A percentile compares a stretch with the other conserved stretches of the same genome.
phyloP scores from a whole-genome alignment of 2,888 invertebrate species.

The Tuberolachnus salignus region DNA sequence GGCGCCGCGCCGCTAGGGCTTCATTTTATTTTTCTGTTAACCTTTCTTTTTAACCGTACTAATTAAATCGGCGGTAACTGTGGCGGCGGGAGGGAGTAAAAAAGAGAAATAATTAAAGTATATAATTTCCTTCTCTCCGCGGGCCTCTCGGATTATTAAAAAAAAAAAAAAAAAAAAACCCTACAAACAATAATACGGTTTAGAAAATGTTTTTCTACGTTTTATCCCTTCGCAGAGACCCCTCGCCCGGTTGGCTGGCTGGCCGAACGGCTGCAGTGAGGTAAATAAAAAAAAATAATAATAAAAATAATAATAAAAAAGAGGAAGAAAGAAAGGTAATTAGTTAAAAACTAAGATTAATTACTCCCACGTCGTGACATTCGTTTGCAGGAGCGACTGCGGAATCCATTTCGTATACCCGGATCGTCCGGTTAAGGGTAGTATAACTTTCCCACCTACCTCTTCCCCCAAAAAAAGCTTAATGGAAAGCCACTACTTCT shows the following conservation, averaged over 20 bases:
- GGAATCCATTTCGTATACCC: slow-evolving; percentile 34
- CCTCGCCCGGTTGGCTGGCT: neutral
- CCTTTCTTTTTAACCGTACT: slow-evolving; percentile 57
- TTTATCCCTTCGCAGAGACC: slow-evolving; percentile 24
- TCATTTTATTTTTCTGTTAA: slow-evolving; percentile 56
- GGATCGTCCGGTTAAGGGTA: slow-evolving; percentile 30
- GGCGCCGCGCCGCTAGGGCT: slow-evolving; percentile 14
- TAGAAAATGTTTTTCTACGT: slow-evolving; percentile 55
- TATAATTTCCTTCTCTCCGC: slow-evolving; percentile 45
- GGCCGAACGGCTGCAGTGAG: slow-evolving; percentile 47
- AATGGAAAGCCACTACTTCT: slow-evolving; percentile 17
- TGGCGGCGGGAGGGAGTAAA: slow-evolving; percentile 19
- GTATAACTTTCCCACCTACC: neutral
- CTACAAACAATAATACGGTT: slow-evolving; percentile 55
- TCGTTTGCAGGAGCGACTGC: slow-evolving; percentile 36
- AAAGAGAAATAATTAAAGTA: slow-evolving; percentile 57
- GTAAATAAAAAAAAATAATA: slow-evolving; percentile 60
- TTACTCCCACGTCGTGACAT: slow-evolving; percentile 49
- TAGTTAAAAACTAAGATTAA: slow-evolving; percentile 56
- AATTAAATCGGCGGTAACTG: slow-evolving; percentile 54
- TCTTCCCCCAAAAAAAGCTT: neutral
- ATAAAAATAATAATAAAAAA: slow-evolving; percentile 34
- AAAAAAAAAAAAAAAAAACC: slow-evolving; percentile 34
- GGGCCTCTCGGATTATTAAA: slow-evolving; percentile 48
- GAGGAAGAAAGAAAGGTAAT: slow-evolving; percentile 52